Conservation (phyloP, 2,113 vertebrate species). For the Bubo bubo region DNA sequence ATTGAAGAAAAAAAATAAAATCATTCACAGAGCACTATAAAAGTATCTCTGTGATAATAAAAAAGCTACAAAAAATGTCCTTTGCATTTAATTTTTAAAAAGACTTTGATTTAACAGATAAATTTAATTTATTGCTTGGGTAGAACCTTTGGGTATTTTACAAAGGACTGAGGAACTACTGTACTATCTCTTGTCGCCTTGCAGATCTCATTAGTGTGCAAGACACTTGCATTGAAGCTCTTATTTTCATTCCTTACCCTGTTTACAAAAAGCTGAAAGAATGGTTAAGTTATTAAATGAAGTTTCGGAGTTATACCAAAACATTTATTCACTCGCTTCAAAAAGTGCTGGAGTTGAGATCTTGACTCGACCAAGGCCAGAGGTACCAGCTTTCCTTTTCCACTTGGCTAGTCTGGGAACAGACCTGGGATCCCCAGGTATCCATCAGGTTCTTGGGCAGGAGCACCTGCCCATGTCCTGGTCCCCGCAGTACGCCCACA, state of each 20-base stretch:
- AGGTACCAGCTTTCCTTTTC: neutral
- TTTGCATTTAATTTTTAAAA: slow-evolving; percentile 36
- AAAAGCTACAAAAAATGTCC: slow-evolving; percentile 55
- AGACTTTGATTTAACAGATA: slow-evolving; percentile 47
- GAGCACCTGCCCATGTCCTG: neutral
- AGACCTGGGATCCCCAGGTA: neutral
- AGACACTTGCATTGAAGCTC: neutral
- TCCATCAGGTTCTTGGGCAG: neutral
- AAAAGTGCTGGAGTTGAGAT: neutral
- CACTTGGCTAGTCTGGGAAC: neutral
- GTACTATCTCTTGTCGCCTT: neutral
- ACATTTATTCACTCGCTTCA: neutral
- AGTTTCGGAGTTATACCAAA: neutral
- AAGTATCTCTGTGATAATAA: slow-evolving; percentile 36
- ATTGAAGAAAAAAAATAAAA: neutral
- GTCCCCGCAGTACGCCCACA: accelerated
- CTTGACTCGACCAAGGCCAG: neutral
- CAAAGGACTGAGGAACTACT: slow-evolving; percentile 10
- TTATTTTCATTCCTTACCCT: neutral
- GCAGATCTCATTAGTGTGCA: slow-evolving; percentile 17
- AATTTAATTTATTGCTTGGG: slow-evolving; percentile 38
- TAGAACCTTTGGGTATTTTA: slow-evolving; percentile 25
- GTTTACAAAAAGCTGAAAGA: neutral
- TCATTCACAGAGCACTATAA: neutral
- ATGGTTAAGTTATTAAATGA: neutral